These are phyloP conservation scores for Notothenia rossii DNA, from an alignment of 2,113 vertebrate genomes.

Conservation along the genomic window DNA sequence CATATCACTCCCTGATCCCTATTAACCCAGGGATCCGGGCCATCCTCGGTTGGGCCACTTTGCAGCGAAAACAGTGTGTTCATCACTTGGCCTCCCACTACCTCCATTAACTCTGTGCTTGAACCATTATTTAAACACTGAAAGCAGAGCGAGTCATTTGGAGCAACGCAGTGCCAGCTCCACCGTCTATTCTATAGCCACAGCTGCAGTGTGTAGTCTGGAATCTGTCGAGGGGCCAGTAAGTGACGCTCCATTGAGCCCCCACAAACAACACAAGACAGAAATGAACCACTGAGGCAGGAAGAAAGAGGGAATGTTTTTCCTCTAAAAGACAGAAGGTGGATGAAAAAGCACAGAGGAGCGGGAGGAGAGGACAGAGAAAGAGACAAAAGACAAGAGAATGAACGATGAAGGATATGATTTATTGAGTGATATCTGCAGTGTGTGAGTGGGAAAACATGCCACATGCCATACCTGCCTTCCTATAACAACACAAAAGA, in stretches of 20 bases:
- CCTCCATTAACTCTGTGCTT: slow-evolving; percentile 67
- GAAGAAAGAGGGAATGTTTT: slow-evolving; percentile 62
- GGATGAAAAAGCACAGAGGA: slow-evolving; percentile 52
- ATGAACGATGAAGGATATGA: slow-evolving; percentile 2
- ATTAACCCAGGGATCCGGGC: slow-evolving; percentile 65
- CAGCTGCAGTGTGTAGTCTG: slow-evolving; percentile 77
- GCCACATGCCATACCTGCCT: neutral
- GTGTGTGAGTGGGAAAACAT: neutral
- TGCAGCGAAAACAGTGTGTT: slow-evolving; percentile 59
- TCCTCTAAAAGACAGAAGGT: slow-evolving; percentile 58
- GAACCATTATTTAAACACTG: slow-evolving; percentile 79
- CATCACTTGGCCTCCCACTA: slow-evolving; percentile 71
- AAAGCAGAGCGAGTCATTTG: slow-evolving; percentile 74
- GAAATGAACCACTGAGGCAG: slow-evolving; percentile 74
- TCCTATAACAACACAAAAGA: slow-evolving; percentile 29
- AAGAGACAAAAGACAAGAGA: slow-evolving; percentile 29
- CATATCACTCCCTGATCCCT: slow-evolving; percentile 65
- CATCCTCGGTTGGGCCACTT: slow-evolving; percentile 60
- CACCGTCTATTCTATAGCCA: slow-evolving; percentile 61
- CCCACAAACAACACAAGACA: slow-evolving; percentile 77
- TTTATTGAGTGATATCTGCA: too few species aligned
- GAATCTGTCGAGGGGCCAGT: slow-evolving; percentile 78
- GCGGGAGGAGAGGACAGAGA: slow-evolving; percentile 25
- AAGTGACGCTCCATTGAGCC: slow-evolving; percentile 80
- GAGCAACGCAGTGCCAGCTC: slow-evolving; percentile 67